phyloP scores from a whole-genome alignment of 2,797 vertebrate species.

The Pangasius larnaudii region DNA sequence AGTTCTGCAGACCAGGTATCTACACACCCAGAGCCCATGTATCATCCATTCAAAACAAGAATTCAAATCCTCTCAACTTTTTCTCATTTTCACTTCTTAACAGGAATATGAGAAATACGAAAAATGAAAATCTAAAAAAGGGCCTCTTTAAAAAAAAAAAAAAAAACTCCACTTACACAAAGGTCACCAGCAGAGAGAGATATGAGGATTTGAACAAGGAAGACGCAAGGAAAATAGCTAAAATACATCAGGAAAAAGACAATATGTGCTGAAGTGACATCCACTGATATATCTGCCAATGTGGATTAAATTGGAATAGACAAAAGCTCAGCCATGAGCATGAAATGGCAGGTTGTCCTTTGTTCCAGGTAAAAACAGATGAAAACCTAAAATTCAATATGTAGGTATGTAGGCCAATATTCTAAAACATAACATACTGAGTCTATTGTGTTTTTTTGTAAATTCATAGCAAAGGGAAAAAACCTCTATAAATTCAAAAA shows the following conservation, averaged over 20 bases:
- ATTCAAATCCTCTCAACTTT: not conserved
- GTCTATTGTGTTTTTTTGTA: not conserved
- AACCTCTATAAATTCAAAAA: not conserved
- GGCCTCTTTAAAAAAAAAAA: no score
- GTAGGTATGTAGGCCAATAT: not conserved
- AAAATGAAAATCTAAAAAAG: not conserved
- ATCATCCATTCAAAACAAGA: not conserved
- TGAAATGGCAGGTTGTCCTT: not conserved
- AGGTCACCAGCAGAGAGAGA: not conserved
- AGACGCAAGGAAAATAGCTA: not conserved
- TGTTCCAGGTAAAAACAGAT: not conserved
- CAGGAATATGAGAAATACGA: not conserved
- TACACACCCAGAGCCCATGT: not conserved
- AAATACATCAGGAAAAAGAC: not conserved
- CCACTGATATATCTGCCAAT: not conserved
- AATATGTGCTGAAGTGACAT: not conserved
- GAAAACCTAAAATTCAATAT: not conserved
- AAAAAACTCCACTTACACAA: not conserved
- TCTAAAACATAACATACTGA: not conserved
- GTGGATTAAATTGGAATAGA: not conserved
- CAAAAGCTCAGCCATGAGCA: not conserved
- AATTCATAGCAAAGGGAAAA: not conserved
- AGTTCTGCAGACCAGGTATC: not conserved
- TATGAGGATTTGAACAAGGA: not conserved
- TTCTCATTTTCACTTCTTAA: not conserved